Conservation (phyloP, 2,888 invertebrate genomes). For the Tricholauxania praeusta region DNA sequence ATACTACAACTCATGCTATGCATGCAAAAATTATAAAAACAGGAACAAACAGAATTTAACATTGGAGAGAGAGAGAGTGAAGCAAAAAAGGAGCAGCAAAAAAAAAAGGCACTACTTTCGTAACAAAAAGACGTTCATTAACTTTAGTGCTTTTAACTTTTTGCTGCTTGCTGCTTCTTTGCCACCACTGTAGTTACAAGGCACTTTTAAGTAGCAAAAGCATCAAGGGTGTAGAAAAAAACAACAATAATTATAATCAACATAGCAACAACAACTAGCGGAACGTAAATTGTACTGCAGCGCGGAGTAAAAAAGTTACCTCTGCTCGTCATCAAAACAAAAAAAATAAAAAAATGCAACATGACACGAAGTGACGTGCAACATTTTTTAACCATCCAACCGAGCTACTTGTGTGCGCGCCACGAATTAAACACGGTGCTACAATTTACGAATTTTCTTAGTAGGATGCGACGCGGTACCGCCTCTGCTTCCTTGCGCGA, state of each 20-base stretch:
- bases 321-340: not conserved
- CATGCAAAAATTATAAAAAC: no score
- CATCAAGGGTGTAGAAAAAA: not conserved
- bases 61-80: no score
- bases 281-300: not conserved
- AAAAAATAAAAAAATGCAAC: not conserved
- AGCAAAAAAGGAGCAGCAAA: not conserved
- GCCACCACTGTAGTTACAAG: not conserved
- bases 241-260: not conserved
- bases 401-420: slow-evolving; percentile 19
- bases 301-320: not conserved
- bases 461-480: not conserved
- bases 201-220: not conserved
- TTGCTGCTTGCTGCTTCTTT: not conserved
- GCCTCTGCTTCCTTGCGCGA: not conserved
- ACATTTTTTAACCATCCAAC: slow-evolving; percentile 24
- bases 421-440: slow-evolving; percentile 29
- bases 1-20: no score
- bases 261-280: not conserved
- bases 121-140: slow-evolving; percentile 31
- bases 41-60: no score
- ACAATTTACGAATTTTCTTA: slow-evolving; percentile 23
- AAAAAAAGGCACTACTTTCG: not conserved
- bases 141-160: slow-evolving; percentile 25
- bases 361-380: slow-evolving; percentile 22